Conservation (phyloP, 1,140 invertebrate species). For the Drosophila hydei region DNA sequence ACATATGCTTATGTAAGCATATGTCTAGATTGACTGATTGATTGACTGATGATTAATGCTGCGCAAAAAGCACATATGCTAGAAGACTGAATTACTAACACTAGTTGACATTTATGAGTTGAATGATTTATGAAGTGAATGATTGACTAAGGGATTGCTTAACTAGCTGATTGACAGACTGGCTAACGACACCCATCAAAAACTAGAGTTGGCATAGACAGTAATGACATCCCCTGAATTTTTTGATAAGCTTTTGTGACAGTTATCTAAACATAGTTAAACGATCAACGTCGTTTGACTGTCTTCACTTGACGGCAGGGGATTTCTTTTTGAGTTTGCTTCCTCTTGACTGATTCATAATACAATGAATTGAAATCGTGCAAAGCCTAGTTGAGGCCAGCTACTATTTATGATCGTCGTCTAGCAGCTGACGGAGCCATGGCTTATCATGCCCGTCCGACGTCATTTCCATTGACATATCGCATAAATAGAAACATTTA, state of each 20-base stretch:
- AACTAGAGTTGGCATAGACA: neutral
- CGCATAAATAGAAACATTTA: constrained; percentile 1
- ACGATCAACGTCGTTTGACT: neutral
- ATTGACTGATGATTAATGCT: neutral
- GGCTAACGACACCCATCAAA: neutral
- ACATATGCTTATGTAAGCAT: neutral
- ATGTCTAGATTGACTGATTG: neutral
- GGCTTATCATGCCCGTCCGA: neutral
- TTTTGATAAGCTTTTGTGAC: no score
- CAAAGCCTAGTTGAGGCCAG: neutral
- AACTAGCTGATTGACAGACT: neutral
- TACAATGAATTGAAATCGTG: neutral
- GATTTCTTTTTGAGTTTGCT: neutral
- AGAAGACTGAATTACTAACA: no score
- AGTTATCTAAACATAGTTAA: no score
- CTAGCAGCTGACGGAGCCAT: neutral
- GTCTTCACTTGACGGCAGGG: neutral
- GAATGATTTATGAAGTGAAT: neutral
- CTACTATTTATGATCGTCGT: neutral
- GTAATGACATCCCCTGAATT: no score
- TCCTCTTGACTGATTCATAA: neutral
- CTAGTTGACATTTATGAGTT: no score
- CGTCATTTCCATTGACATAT: neutral
- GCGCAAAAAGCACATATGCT: neutral
- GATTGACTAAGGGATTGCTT: neutral